Percentiles rank a stretch among this genome's conserved stretches.
These are phyloP conservation scores for Sebastes taczanowskii DNA, from an alignment of 2,797 vertebrate species.

Conservation along the genomic window DNA sequence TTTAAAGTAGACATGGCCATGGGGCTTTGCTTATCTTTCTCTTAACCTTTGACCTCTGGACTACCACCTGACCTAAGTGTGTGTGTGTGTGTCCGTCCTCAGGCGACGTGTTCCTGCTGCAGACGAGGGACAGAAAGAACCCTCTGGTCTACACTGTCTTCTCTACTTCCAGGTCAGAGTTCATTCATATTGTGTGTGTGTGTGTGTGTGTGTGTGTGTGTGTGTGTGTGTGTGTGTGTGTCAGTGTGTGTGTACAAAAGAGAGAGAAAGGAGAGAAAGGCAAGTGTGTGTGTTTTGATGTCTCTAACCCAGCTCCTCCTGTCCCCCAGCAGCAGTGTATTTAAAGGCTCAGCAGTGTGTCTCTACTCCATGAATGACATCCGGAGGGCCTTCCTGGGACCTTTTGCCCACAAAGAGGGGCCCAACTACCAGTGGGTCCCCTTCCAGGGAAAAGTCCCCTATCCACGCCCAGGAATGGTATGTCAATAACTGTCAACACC, in stretches of 20 bases:
- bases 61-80: conserved; percentile 52
- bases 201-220: neutral
- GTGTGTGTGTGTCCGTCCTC: conserved; percentile 49
- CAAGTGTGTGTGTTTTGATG: conserved; percentile 29
- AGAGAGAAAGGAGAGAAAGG: neutral
- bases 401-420: conserved; percentile 98
- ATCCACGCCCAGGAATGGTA: conserved; percentile 98
- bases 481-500: conserved; percentile 23
- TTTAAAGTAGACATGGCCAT: conserved; percentile 51
- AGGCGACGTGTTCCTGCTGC: conserved; percentile 96
- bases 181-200: conserved; percentile 17
- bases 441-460: conserved; percentile 96
- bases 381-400: conserved; percentile 96
- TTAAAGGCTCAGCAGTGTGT: conserved; percentile 95
- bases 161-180: conserved; percentile 93
- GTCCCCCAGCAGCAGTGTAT: conserved; percentile 86
- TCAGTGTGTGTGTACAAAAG: neutral
- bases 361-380: conserved; percentile 97
- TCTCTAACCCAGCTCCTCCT: conserved; percentile 47
- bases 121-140: conserved; percentile 91
- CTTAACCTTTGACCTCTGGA: conserved; percentile 65
- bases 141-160: conserved; percentile 94
- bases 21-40: conserved; percentile 68
- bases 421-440: conserved; percentile 98
- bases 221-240: neutral